phyloP scores from a whole-genome alignment of 2,888 invertebrate species.

The Meandrusa payeni region DNA sequence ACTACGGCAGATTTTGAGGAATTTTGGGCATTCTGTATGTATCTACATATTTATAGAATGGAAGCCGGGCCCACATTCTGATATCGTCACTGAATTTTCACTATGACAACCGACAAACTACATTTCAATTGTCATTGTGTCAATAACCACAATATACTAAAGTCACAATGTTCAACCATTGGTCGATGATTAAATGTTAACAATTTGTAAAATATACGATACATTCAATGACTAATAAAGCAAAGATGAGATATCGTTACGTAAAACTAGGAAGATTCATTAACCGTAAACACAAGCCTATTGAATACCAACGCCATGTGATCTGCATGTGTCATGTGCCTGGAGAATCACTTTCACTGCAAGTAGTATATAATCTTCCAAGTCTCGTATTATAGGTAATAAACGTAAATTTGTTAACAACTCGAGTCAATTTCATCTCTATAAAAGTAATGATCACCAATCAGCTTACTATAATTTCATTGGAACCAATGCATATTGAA shows the following conservation, averaged over 20 bases:
- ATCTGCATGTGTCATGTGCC: constrained; percentile 18
- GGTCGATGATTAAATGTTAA: too few species aligned
- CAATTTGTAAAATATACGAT: too few species aligned
- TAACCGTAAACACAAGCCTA: constrained; percentile 7
- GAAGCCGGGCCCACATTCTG: too few species aligned
- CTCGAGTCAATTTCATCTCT: constrained; percentile 10
- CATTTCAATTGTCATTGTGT: too few species aligned
- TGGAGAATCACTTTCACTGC: constrained; percentile 18
- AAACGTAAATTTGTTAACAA: constrained; percentile 16
- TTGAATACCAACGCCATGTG: constrained; percentile 5
- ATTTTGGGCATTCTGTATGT: too few species aligned
- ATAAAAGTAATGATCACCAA: constrained; percentile 8
- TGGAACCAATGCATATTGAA: constrained; percentile 3
- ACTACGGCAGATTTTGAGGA: too few species aligned
- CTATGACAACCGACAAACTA: too few species aligned
- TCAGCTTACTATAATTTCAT: constrained; percentile 13
- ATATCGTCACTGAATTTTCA: too few species aligned
- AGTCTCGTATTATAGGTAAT: constrained; percentile 14
- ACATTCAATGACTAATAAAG: too few species aligned
- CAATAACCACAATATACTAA: too few species aligned
- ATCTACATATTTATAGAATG: too few species aligned
- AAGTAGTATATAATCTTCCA: constrained; percentile 16
- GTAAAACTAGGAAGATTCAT: constrained; percentile 4
- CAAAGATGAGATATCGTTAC: background rate
- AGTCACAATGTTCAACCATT: too few species aligned